Conservation (phyloP, 2,888 invertebrate species). For the Lissocephala sabroskyi region DNA sequence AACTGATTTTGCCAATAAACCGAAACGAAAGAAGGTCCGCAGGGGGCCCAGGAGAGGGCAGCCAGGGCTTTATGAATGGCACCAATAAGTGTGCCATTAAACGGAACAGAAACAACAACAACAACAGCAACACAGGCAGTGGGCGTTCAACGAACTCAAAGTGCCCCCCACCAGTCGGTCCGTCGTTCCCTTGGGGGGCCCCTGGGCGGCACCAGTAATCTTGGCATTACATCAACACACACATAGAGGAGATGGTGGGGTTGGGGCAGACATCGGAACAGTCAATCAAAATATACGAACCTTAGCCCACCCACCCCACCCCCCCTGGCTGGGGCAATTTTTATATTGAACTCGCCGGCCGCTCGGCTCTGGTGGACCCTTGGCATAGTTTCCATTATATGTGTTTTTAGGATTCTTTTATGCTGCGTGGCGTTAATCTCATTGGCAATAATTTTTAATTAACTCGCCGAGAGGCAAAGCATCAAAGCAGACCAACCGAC, state of each 20-base stretch:
- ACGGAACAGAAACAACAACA: constrained; percentile 11
- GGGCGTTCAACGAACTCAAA: constrained; percentile 29
- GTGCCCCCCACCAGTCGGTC: background rate
- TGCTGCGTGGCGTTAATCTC: constrained; percentile 38
- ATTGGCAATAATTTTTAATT: constrained; percentile 58
- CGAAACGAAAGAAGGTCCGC: too few relatives aligned
- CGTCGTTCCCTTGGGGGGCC: background rate
- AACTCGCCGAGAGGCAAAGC: constrained; percentile 23
- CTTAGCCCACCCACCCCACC: background rate
- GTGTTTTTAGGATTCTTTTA: background rate
- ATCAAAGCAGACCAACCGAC: constrained; percentile 19
- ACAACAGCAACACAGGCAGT: constrained; percentile 5
- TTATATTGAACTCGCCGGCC: background rate
- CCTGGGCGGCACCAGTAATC: constrained; percentile 19
- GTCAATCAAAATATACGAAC: constrained; percentile 19
- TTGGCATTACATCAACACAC: constrained; percentile 30
- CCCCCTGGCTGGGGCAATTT: constrained; percentile 2
- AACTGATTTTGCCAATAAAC: constrained; percentile 29
- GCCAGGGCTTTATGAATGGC: too few relatives aligned
- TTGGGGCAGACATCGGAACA: constrained; percentile 18
- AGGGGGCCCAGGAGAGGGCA: too few relatives aligned
- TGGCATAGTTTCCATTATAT: constrained; percentile 27
- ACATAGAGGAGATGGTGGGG: too few relatives aligned
- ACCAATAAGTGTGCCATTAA: constrained; percentile 26
- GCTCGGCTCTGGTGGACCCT: background rate